These are phyloP conservation scores for Didymodactylos carnosus DNA, from an alignment of 2,888 invertebrate genomes.

Conservation along the genomic window DNA sequence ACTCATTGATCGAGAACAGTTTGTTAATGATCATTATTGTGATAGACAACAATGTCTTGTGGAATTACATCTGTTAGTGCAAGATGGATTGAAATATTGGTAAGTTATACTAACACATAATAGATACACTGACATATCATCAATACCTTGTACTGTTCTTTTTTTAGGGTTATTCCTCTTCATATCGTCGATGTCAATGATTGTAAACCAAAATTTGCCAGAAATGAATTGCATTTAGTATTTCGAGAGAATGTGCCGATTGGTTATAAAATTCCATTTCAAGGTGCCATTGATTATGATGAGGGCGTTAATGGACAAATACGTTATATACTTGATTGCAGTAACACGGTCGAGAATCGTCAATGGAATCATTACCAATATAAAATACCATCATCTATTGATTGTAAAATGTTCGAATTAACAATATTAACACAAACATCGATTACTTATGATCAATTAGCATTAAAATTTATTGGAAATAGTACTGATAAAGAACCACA, in stretches of 20 bases:
- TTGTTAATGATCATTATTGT: background rate
- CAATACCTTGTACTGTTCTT: no score
- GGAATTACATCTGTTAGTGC: background rate
- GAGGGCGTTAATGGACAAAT: background rate
- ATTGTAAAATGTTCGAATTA: background rate
- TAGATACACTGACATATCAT: no score
- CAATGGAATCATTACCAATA: background rate
- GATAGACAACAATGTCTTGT: background rate
- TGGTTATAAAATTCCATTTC: background rate
- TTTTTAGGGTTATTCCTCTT: background rate
- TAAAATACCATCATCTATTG: background rate
- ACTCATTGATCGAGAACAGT: background rate
- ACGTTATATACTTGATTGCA: background rate
- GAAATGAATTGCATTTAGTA: background rate
- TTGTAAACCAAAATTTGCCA: background rate
- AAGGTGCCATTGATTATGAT: background rate
- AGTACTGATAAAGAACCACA: no score
- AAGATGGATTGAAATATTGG: background rate
- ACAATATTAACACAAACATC: background rate
- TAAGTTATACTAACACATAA: no score
- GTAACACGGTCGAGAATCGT: background rate
- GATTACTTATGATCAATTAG: background rate
- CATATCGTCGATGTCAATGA: background rate
- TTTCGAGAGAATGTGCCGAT: background rate
- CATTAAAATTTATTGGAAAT: background rate